Evolutionary conservation across 2,888 invertebrate genomes (phyloP), one percentile per base, ranked within the genome.

Genomic region (Cynaeus angustus): DNA sequence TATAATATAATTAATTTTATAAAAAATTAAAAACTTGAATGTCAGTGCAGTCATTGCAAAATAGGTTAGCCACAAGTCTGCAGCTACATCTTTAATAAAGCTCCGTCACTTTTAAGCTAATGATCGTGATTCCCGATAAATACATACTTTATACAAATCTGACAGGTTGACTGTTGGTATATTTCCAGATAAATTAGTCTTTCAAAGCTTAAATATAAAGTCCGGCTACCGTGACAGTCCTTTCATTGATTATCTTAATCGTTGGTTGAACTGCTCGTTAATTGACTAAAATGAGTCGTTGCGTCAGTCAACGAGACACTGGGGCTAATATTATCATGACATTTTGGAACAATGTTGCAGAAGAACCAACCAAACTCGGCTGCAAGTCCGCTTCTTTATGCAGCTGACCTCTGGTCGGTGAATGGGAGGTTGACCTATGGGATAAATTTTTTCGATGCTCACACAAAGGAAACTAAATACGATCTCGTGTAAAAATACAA

Each of bases 1-100:
- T 30, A 38, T 55, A 55, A 55, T 38, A 43, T 10, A 43, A 43
- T 43, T 43, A 43, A 2, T 6, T 10, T n/a, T n/a, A 37, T 2
- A 37, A 37, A n/a, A 37, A 37, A 37, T 37, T 37, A n/a, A 2
- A 12, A 13, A 12, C n/a, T n/a, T 13, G 10, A 43, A 43, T 43
- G 43, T 13, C 43, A 43, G 10, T 13, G 13, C 21, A 21, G 4
- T 21, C 21, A 4, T 21, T 21, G 21, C 21, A 21, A 21, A 21
- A 21, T 21, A 21, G 21, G 21, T 21, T 21, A 21, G 21, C 21
- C 1, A 21, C 21, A 21, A 21, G 21, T 3, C 21, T 21, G 21
- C 21, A 21, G 21, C 1, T 21, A 21, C 4, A 3, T 4, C 21
- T 21, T 21, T 21, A 21, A 21, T 21, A 21, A 21, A 21, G 2